Evolutionary conservation across 2,113 vertebrate species (phyloP), one percentile per base, ranked within the genome.

Genomic region (Apodemus sylvaticus): DNA sequence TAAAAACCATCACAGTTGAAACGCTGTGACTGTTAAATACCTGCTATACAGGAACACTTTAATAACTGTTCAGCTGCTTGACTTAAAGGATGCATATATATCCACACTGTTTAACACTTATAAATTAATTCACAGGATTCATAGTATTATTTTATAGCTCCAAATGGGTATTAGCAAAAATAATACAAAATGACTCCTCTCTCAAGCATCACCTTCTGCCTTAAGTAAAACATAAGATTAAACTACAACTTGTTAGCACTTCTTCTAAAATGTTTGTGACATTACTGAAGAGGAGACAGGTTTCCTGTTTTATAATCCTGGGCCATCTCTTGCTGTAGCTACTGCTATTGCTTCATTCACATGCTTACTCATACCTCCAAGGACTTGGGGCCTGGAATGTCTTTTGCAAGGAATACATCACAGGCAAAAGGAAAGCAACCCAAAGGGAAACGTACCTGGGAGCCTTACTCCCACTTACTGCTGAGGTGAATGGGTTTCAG

Each of bases 61-160:
- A 96, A 70, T 53, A 96, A 94, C 90, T 87, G 93, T 39, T 95
- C 29, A 66, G 97, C 95, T 64, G 78, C 98, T 98, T 90, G 89
- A 87, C 96, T 98, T 96, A 91, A 89, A 91, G 77, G 97, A 58
- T 62, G 60, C 77, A 4, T 5, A 10, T 9, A 60, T 68, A 91
- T 85, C 86, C 92, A 94, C 90, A 83, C 90, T 93, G 3, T 86
- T 94, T 70, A 93, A 86, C 82, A 89, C 89, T 94, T 96, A 98
- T 91, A 98, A 98, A 97, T 98, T 98, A 98, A 98, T 96, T 97
- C 93, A 97, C n/a, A 97, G 92, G 96, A 97, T 58, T 95, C 26
- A 42, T 60, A 24, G 16, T 34, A 42, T 90, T 97, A 66, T 79
- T 66, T 93, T 95, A 96, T 94, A 96, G 45, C 79, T 68, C 73